phyloP scores from a whole-genome alignment of 2,797 vertebrate species.

The Bryconaethiops microstoma region DNA sequence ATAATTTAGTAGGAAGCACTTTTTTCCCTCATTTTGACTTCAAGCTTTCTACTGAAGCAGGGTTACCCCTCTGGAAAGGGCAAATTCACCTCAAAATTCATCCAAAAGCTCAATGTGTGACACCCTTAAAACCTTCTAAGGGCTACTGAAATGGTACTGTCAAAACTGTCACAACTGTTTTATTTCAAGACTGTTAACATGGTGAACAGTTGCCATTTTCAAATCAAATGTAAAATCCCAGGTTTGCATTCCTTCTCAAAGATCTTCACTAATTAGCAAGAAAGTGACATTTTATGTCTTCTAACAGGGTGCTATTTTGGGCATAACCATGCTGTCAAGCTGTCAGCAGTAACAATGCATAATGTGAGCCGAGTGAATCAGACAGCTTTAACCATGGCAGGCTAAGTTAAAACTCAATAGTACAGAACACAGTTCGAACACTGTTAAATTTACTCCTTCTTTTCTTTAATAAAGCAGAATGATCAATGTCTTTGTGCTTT shows the following conservation, averaged over 20 bases:
- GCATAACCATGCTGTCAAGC: slow-evolving; percentile 67
- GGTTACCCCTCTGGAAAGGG: slow-evolving; percentile 43
- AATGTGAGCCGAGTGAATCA: slow-evolving; percentile 59
- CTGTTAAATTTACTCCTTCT: slow-evolving; percentile 17
- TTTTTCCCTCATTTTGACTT: slow-evolving; percentile 43
- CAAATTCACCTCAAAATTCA: slow-evolving; percentile 35
- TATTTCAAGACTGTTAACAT: slow-evolving; percentile 56
- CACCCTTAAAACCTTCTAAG: slow-evolving; percentile 57
- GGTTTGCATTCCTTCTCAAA: slow-evolving; percentile 57
- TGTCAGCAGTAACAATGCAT: slow-evolving; percentile 62
- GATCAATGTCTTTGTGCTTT: slow-evolving; percentile 4
- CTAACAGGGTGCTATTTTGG: slow-evolving; percentile 68
- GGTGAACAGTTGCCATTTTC: slow-evolving; percentile 62
- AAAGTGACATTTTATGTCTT: slow-evolving; percentile 69
- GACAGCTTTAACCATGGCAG: slow-evolving; percentile 68
- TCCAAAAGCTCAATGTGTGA: slow-evolving; percentile 57
- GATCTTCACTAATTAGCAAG: slow-evolving; percentile 66
- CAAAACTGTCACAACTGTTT: slow-evolving; percentile 28
- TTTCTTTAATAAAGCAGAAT: neutral
- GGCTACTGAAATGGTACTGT: slow-evolving; percentile 34
- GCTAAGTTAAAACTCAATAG: slow-evolving; percentile 59
- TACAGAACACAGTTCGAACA: slow-evolving; percentile 55
- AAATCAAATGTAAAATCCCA: slow-evolving; percentile 58
- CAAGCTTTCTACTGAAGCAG: slow-evolving; percentile 53
- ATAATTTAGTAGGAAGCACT: slow-evolving; percentile 55